Conservation (phyloP, 2,888 invertebrate species). For the Salticus scenicus region DNA sequence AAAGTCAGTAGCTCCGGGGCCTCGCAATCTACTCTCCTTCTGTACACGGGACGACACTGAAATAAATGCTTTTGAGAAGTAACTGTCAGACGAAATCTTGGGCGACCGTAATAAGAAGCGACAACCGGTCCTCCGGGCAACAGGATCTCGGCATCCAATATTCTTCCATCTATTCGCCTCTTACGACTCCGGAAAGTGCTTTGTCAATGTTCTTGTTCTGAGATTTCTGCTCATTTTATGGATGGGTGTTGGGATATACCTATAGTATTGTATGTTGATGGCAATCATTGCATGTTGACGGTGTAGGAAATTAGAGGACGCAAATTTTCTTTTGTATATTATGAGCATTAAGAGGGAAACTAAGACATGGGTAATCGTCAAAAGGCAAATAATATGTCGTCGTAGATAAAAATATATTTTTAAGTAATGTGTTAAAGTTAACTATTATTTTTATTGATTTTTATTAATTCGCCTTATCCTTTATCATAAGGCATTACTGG, state of each 20-base stretch:
- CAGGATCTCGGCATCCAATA: slow-evolving; percentile 57
- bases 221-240: neutral
- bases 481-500: no score
- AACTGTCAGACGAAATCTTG: slow-evolving; percentile 59
- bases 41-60: neutral
- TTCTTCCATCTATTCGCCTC: slow-evolving; percentile 40
- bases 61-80: neutral
- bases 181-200: slow-evolving; percentile 52
- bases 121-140: slow-evolving; percentile 65
- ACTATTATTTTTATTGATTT: no score
- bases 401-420: no score
- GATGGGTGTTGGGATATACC: neutral
- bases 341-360: no score
- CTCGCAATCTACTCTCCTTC: neutral
- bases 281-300: neutral
- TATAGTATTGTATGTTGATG: neutral
- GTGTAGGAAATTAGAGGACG: slow-evolving; percentile 16
- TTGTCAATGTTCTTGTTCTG: slow-evolving; percentile 58
- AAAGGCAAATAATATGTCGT: no score
- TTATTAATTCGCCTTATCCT: no score
- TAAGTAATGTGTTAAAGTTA: no score
- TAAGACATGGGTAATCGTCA: no score
- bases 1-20: neutral
- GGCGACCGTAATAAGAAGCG: slow-evolving; percentile 66
- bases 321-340: no score